Evolutionary conservation across 2,113 vertebrate species (phyloP).

Genomic region (Tachuris rubrigastra): DNA sequence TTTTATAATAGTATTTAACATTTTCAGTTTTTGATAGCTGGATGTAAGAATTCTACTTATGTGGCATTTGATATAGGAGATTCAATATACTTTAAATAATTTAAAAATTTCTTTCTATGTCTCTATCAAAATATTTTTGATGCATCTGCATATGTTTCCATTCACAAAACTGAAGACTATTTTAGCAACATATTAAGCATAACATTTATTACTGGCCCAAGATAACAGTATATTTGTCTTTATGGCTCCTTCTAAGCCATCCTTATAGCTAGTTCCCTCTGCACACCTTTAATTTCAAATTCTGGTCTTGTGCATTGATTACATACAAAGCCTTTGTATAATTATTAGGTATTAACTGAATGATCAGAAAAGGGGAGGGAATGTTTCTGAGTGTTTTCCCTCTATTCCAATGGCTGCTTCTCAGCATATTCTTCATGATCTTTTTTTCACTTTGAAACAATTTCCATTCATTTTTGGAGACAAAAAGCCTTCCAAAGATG

Average conservation of each 20-base stretch:
- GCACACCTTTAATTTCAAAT: not conserved
- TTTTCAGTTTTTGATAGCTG: slow-evolving; percentile 69
- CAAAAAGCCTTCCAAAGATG: not conserved
- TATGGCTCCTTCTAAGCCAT: not conserved
- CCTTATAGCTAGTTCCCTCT: not conserved
- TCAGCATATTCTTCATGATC: not conserved
- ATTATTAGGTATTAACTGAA: not conserved
- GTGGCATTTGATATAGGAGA: slow-evolving; percentile 42
- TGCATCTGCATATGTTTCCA: not conserved
- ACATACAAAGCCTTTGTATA: not conserved
- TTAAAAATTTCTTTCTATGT: slow-evolving; percentile 39
- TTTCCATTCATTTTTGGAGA: not conserved
- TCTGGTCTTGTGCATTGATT: not conserved
- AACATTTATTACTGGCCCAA: slow-evolving; percentile 15
- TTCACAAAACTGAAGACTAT: slow-evolving; percentile 40
- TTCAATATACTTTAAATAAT: slow-evolving; percentile 23
- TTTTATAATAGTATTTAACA: slow-evolving; percentile 75
- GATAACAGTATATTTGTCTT: not conserved
- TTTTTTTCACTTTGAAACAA: not conserved
- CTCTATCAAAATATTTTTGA: slow-evolving; percentile 67
- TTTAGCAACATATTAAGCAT: not conserved
- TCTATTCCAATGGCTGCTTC: not conserved
- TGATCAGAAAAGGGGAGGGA: not conserved
- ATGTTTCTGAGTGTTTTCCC: not conserved
- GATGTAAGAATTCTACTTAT: slow-evolving; percentile 57